These are phyloP conservation scores for Poicephalus meyeri DNA, from an alignment of 2,113 vertebrate genomes.

Conservation along the genomic window DNA sequence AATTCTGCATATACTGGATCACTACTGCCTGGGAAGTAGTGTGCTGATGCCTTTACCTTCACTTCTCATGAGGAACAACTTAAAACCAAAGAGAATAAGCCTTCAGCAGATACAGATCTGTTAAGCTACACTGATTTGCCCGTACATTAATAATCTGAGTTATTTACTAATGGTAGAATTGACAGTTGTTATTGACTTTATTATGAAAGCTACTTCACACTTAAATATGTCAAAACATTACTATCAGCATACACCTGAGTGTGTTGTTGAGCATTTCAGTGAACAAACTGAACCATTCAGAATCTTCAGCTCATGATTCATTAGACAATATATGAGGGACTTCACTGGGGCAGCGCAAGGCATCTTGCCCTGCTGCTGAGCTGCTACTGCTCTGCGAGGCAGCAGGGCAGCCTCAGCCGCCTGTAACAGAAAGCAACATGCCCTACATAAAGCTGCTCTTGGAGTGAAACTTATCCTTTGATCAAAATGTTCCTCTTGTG, in stretches of 20 bases:
- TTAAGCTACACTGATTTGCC: neutral
- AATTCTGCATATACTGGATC: neutral
- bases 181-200: neutral
- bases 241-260: neutral
- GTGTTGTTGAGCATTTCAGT: neutral
- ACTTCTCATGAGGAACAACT: neutral
- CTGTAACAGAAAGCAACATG: neutral
- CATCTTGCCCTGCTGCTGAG: fast-evolving
- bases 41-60: neutral
- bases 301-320: neutral
- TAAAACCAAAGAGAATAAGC: neutral
- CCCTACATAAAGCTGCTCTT: neutral
- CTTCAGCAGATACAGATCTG: neutral
- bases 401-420: neutral
- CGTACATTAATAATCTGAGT: neutral
- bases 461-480: neutral
- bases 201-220: neutral
- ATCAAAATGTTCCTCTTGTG: neutral
- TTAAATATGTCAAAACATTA: neutral
- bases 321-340: neutral
- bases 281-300: neutral
- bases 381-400: neutral
- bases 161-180: neutral
- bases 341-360: neutral
- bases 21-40: neutral